Base-by-base conservation (phyloP, 2,113 vertebrate species). In the Isichthys henryi region DNA sequence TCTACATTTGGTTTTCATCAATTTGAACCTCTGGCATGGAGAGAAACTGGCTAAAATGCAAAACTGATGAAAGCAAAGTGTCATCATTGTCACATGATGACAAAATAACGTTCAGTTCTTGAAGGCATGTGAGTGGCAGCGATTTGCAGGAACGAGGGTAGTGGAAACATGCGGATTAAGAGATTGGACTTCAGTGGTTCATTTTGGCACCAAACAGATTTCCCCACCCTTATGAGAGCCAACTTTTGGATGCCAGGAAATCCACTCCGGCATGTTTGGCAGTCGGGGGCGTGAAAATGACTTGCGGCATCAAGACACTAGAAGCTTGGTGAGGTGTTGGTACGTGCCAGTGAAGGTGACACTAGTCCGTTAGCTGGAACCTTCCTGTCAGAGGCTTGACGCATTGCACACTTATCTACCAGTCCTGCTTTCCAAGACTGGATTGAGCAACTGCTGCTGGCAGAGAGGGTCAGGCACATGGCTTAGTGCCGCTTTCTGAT, bases 101-200 rank as follows among this genome's bases (percentile, higher is more conserved):
- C 45, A 84, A 86, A 86, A 86, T 31, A 88, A 88, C 39, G 45
- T 66, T 66, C 56, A 10, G 85, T 53, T 52, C 46, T 52, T 46
- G 17, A 86, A 23, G n/a, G 85, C 15, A 49, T 48, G 85, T 27
- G 56, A 92, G 91, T 91, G 91, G 6, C 52, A 91, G 92, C 92
- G 90, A 89, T 86, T 87, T 45, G 46, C 50, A 89, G 45, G 88
- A 89, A 74, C 39, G 86, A 88, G 90, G 58, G 77, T 19, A 45
- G 50, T 15, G 53, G 43, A 23, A 66, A 31, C 27, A 50, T 82
- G 74, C n/a, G 17, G 48, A 83, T 52, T n/a, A 50, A 43, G 58
- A 88, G 66, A 92, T 89, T 90, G 11, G 31, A 53, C 62, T 87
- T 23, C 3, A 82, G 53, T 80, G 86, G 9, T 23, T 31, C 45